These are phyloP conservation scores for Ypsolopha sequella DNA, from an alignment of 2,888 invertebrate species.

Conservation along the genomic window DNA sequence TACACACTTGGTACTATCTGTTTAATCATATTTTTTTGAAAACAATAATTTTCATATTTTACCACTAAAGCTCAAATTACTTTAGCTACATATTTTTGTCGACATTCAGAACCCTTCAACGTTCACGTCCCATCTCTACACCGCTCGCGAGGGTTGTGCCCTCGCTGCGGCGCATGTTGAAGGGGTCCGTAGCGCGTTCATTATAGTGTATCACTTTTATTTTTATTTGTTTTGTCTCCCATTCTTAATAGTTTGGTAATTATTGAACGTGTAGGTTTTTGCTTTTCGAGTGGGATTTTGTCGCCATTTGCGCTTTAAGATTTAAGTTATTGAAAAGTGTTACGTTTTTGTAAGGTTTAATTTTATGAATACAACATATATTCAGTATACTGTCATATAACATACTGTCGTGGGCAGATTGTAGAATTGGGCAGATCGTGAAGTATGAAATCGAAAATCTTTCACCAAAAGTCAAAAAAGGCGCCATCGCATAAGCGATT, in stretches of 20 bases:
- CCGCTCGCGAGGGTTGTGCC: slow-evolving; percentile 19
- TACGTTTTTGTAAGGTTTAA: too few relatives aligned
- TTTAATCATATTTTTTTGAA: too few relatives aligned
- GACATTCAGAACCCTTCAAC: slow-evolving; percentile 17
- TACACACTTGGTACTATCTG: too few relatives aligned
- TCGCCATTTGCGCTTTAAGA: background rate
- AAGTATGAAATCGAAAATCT: too few relatives aligned
- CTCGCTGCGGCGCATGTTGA: slow-evolving; percentile 35
- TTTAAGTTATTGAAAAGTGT: background rate
- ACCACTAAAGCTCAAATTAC: slow-evolving; percentile 20
- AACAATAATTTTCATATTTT: too few relatives aligned
- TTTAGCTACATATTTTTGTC: slow-evolving; percentile 21
- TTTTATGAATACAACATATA: too few relatives aligned
- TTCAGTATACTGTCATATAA: too few relatives aligned
- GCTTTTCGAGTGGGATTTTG: background rate
- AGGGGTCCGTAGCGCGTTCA: slow-evolving; percentile 37
- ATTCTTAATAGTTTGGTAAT: slow-evolving; percentile 54
- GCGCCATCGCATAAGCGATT: too few relatives aligned
- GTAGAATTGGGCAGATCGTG: too few relatives aligned
- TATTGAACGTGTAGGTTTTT: slow-evolving; percentile 21
- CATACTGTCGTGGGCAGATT: too few relatives aligned
- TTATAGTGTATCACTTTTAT: slow-evolving; percentile 48
- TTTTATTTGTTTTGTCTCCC: slow-evolving; percentile 51
- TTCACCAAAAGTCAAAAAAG: too few relatives aligned
- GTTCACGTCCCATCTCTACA: slow-evolving; percentile 29